Evolutionary conservation across 2,113 vertebrate species (phyloP).

Genomic region (Meles meles): DNA sequence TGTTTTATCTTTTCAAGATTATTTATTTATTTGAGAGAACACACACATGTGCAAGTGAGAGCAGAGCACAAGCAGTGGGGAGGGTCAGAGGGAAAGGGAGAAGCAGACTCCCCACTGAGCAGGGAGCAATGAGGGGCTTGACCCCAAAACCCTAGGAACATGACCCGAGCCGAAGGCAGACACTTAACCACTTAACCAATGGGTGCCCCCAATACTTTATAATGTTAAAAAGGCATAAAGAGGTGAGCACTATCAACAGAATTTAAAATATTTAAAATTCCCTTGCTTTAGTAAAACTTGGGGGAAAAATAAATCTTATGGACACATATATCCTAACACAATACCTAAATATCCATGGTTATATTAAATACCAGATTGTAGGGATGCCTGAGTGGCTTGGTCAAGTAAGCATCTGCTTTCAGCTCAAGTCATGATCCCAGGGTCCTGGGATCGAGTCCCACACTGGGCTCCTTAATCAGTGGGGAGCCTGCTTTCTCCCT

Average conservation of each 20-base stretch:
- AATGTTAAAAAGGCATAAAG: background rate
- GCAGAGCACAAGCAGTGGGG: background rate
- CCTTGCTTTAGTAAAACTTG: slow-evolving; percentile 15
- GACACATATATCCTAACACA: background rate
- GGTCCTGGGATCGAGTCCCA: no score
- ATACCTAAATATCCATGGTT: background rate
- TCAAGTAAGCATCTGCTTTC: no score
- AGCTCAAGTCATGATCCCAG: no score
- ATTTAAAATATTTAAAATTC: slow-evolving; percentile 26
- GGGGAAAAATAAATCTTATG: background rate
- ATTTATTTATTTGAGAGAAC: background rate
- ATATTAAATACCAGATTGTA: background rate
- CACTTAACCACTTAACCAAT: no score
- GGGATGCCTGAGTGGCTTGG: no score
- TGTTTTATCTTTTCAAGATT: background rate
- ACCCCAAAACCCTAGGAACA: background rate
- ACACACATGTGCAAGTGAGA: no score
- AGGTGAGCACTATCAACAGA: background rate
- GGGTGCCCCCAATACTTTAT: background rate
- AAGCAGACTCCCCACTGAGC: background rate
- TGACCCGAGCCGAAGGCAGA: background rate
- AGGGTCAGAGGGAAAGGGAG: background rate
- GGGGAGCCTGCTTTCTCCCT: no score
- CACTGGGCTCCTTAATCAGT: no score
- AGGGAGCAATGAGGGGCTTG: background rate